A percentile compares a stretch with the other conserved stretches of the same genome.
phyloP scores from a whole-genome alignment of 2,113 vertebrate species.

The Turnix velox region DNA sequence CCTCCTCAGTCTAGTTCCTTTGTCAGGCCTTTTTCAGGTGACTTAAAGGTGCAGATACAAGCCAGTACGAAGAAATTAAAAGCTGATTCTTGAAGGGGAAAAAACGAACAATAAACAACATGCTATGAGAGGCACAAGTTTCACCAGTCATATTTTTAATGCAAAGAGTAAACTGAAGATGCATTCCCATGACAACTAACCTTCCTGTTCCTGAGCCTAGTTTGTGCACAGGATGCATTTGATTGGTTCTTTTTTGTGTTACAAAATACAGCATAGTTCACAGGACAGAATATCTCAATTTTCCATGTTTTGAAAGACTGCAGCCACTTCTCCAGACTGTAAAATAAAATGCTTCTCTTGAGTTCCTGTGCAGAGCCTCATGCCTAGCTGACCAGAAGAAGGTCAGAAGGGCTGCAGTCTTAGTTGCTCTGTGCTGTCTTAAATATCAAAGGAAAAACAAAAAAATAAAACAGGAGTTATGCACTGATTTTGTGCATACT shows the following conservation, averaged over 20 bases:
- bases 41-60: not conserved
- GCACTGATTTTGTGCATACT: not conserved
- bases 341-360: not conserved
- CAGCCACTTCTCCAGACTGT: not conserved
- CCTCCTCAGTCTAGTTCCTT: not conserved
- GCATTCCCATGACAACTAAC: not conserved
- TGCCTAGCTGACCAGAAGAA: not conserved
- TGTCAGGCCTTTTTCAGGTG: not conserved
- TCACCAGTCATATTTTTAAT: not conserved
- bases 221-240: not conserved
- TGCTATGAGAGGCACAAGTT: not conserved
- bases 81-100: not conserved
- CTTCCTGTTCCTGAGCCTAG: not conserved
- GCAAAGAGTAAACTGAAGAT: not conserved
- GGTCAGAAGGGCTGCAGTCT: not conserved
- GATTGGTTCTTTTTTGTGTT: not conserved
- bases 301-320: not conserved
- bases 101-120: not conserved
- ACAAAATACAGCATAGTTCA: not conserved
- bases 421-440: not conserved
- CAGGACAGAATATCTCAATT: not conserved
- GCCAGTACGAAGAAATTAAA: not conserved
- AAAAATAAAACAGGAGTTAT: not conserved
- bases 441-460: not conserved
- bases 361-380: not conserved